Base-by-base conservation (phyloP, 2,113 vertebrate species). In the Litocranius walleri region DNA sequence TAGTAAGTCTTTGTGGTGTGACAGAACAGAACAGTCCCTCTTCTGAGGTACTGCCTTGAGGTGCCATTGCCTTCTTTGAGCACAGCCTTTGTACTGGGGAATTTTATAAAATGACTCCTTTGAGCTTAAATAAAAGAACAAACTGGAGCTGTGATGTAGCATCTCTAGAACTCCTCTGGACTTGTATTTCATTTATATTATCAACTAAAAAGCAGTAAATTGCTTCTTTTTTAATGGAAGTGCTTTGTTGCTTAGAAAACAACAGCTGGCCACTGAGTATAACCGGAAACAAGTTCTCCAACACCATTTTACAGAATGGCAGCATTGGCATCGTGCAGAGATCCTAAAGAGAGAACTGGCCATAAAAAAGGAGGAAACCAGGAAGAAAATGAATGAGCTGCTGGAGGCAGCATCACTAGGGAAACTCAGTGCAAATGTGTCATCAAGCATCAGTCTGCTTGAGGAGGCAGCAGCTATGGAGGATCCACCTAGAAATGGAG, bases 321-420 rank as follows among this genome's bases (percentile, higher is more conserved):
- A 98, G 94, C 59, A 40, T n/a, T 99, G 99, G 99, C 98, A 99
- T 97, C 98, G 27, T 88, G 97, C 71, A 2, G 99, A 99, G 97
- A 98, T 25, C 17, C 98, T 99, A 45, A 98, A 98, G 59, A 98
- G 94, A 94, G 98, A 99, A 62, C 98, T 99, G 90, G 98, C 99
- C 33, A 88, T 96, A 14, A 98, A 98, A 93, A 99, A 99, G 80
- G 98, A 99, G 83, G 99, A 99, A 98, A 99, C 97, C 0, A 99
- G 98, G 43, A 98, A 90, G 96, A 99, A 99, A 98, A 99, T 99
- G 99, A 98, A 98, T 10, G 98, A 99, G 88, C 98, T 99, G 93
- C 99, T 99, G 71, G 95, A 98, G 25, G 99, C 99, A 48, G 98
- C 99, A 7, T 98, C 98, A 1, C 98, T 97, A 30, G 98, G 99